Base-by-base conservation (phyloP, 2,797 vertebrate species). In the Lagocephalus sceleratus region DNA sequence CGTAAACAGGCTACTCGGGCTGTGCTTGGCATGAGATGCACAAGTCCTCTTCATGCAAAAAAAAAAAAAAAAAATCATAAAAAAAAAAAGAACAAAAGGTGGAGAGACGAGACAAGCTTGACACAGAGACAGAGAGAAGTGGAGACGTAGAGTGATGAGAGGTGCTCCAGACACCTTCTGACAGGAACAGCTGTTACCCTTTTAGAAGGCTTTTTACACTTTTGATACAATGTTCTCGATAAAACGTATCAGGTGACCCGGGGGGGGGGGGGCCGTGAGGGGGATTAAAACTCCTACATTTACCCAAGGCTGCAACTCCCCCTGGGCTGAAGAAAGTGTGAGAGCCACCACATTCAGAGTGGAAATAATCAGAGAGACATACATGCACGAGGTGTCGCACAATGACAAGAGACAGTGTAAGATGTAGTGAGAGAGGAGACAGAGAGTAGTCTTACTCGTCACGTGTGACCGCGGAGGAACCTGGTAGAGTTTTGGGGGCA, bases 401-500 rank as follows among this genome's bases (percentile, higher is more conserved):
- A 56, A 54, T 66, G 39, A 70, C 42, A 66, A n/a, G 54, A 50
- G 54, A 32, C 51, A 47, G 67, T n/a, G n/a, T 67, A 58, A 67
- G 57, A 66, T 52, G 46, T 40, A 51, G 56, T 47, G 55, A 71
- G 44, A 73, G 23, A 76, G 62, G 58, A 16, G 22, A 22, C 16
- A 14, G 23, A 32, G n/a, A 17, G 12, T 20, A 5, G 53, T 86
- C 91, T 92, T 92, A 92, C 91, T 92, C 78, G 89, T 82, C 80
- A 82, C 78, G 39, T 63, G 79, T 71, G 82, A 83, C 85, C 83
- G 83, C 79, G 54, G 82, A 78, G 86, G 79, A 85, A 76, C 81
- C 91, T 90, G 91, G 84, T 87, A 57, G 83, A 87, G 76, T 81
- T 88, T 87, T 66, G 85, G 85, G 86, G 85, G 89, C 47, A 75